Evolutionary conservation across 2,888 invertebrate genomes (phyloP).

Genomic region (Actias luna): DNA sequence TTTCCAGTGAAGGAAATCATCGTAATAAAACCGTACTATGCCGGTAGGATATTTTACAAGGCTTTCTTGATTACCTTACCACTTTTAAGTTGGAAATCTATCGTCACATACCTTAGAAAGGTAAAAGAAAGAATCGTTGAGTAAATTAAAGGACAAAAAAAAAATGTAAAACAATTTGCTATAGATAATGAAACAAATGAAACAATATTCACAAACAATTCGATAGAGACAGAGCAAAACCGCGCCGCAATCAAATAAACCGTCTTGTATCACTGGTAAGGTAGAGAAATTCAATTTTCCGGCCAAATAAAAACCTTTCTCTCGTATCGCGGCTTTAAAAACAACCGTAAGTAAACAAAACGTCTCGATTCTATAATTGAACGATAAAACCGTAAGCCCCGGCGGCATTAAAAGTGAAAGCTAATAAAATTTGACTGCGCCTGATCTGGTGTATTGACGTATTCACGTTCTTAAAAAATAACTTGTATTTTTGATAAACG

Average conservation of each 20-base stretch:
- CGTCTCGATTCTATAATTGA: constrained; percentile 49
- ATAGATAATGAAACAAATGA: background rate
- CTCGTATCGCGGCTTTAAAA: constrained; percentile 14
- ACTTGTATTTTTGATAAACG: background rate
- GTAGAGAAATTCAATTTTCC: constrained; percentile 19
- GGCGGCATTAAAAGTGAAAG: constrained; percentile 59
- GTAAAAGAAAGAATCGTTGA: too few species aligned
- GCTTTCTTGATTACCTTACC: too few species aligned
- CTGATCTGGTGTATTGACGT: constrained; percentile 48
- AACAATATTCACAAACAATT: background rate
- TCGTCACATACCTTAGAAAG: too few species aligned
- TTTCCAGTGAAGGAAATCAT: too few species aligned
- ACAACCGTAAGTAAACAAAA: constrained; percentile 14
- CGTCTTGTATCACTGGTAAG: background rate
- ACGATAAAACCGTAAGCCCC: constrained; percentile 58
- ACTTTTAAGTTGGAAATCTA: too few species aligned
- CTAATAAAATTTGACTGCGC: constrained; percentile 58
- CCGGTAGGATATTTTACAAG: too few species aligned
- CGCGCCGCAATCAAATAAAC: constrained; percentile 5
- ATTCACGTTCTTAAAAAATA: constrained; percentile 21
- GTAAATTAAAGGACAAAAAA: too few species aligned
- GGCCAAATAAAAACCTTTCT: constrained; percentile 9
- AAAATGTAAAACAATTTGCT: background rate
- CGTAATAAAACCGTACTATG: too few species aligned
- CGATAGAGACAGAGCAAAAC: background rate